Base-by-base conservation (phyloP, 2,113 vertebrate species). In the Hemibates koningsi region DNA sequence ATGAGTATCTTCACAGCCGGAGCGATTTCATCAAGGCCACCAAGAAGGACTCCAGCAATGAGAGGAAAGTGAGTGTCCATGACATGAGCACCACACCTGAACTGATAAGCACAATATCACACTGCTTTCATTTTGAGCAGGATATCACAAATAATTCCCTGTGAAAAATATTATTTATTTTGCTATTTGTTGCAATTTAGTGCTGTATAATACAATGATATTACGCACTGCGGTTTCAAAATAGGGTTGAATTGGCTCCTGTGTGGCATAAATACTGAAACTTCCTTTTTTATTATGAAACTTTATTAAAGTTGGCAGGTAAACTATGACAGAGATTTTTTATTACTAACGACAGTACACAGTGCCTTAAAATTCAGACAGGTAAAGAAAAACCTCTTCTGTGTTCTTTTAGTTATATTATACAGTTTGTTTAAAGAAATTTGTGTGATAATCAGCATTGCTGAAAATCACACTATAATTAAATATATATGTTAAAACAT, bases 21-120 rank as follows among this genome's bases (percentile, higher is more conserved):
- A 97, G 95, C 0, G 97, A 98, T 81, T 98, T 98, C 95, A 97
- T 98, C 89, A 98, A 97, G 94, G 98, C 97, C 83, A 98, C 94
- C 6, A 98, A 97, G 96, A 99, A 98, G 92, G 97, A 97, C 91
- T 89, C 96, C 86, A 98, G 98, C 27, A 95, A 97, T 1, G 96
- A 97, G 94, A 97, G 96, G 93, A 99, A 98, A 97, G 98, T 99
- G 94, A 93, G 95, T 92, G 76, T 43, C 78, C 43, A 16, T 13
- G 3, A 10, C 71, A 24, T 80, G 34, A 14, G 19, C 83, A 13
- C 9, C 81, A 32, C 52, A 24, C 71, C 68, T 45, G 59, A 84
- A 66, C 24, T 19, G 43, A 88, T 66, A 48, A 32, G 57, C 13
- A 24, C 36, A 43, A 38, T 32, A 56, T 50, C 9, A 32, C 10